Base-by-base conservation (phyloP, 2,797 vertebrate genomes). In the Chanos chanos region DNA sequence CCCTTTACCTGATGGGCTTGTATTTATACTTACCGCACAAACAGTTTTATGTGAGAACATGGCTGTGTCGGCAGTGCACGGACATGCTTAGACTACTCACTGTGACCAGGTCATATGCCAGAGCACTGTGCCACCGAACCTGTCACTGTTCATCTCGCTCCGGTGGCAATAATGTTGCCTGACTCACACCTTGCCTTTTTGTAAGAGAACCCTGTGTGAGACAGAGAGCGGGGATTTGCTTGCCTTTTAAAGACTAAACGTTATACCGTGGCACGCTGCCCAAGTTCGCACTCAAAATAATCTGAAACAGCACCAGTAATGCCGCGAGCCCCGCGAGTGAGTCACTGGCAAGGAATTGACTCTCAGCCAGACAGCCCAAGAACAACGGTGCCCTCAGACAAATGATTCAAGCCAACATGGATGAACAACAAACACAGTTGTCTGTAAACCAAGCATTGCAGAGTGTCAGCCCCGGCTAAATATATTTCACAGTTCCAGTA, bases 381-480 rank as follows among this genome's bases (percentile, higher is more conserved):
- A 57, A 37, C 43, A 44, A 61, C 71, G 21, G 25, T 39, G 61
- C 66, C 77, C 39, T 63, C 45, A 59, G 60, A 61, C 50, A 69
- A 49, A 52, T 9, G 36, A 72, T 33, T 64, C 52, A 71, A 37
- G 56, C 43, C 22, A 63, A 41, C 28, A 22, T 49, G 49, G 47
- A 73, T 81, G 74, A 81, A 84, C 81, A 78, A 80, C 75, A 67
- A 79, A 73, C 50, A 34, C 57, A 65, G 59, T 75, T 79, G 27
- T 34, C 53, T 33, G 22, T 54, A 55, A 43, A 51, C 15, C 56
- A 44, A 52, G 40, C 1, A 13, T 61, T 54, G 30, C 24, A 50
- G 51, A 49, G 39, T 51, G 39, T 57, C 33, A 45, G 33, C 53
- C 64, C 44, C 27, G 36, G 44, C 59, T 51, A 61, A 73, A 56